Percentiles rank a stretch among this genome's conserved stretches.
These are phyloP conservation scores for Vultur gryphus DNA, from an alignment of 2,797 vertebrate species.

Conservation along the genomic window DNA sequence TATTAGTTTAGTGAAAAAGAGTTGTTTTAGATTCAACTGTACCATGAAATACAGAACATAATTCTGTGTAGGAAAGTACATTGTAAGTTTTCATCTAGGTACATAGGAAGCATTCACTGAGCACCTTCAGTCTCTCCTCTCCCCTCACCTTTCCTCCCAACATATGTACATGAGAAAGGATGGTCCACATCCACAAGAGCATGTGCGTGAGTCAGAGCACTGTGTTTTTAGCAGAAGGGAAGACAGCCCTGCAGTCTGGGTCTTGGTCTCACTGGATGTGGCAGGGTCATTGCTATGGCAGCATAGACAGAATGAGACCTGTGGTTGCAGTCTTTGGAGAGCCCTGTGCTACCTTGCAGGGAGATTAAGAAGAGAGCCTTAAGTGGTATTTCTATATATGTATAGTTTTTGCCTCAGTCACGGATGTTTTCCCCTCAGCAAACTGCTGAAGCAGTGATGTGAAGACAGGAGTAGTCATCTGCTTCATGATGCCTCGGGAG, in stretches of 20 bases:
- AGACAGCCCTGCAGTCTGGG: background rate
- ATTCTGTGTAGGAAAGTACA: background rate
- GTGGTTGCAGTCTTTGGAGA: background rate
- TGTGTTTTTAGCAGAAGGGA: background rate
- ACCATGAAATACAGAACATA: background rate
- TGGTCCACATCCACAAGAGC: background rate
- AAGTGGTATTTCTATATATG: background rate
- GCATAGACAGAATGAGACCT: background rate
- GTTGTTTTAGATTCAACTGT: background rate
- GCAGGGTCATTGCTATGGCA: background rate
- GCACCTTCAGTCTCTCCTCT: background rate
- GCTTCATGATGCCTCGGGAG: background rate
- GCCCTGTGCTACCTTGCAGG: background rate
- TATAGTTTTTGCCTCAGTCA: background rate
- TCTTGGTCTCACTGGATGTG: background rate
- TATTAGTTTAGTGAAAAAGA: background rate
- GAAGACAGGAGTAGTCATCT: background rate
- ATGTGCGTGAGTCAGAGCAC: background rate
- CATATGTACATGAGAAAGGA: background rate
- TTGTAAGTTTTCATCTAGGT: background rate
- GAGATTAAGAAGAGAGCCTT: background rate
- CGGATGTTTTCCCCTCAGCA: background rate
- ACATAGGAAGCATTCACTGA: background rate
- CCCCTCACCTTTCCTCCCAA: background rate
- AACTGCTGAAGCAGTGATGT: background rate